Evolutionary conservation across 2,113 vertebrate species (phyloP).

Genomic region (Vireo altiloquus): DNA sequence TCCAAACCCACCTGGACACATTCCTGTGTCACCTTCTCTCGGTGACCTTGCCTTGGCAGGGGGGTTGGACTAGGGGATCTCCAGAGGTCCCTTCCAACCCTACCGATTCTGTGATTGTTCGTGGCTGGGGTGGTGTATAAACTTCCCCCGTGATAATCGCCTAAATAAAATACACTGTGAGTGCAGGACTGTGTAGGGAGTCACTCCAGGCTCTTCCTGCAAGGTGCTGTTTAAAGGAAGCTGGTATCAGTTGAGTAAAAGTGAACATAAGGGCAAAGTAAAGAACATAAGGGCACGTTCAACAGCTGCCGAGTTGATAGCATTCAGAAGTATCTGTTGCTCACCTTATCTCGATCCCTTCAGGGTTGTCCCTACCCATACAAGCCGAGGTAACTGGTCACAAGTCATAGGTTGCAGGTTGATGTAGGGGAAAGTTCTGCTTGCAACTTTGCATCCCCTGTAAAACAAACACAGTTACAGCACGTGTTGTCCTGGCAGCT

Average conservation of each 20-base stretch:
- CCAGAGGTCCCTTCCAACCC: not conserved
- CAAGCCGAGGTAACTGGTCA: not conserved
- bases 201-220: not conserved
- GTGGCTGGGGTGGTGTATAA: no score
- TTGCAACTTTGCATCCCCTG: not conserved
- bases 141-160: accelerated
- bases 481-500: not conserved
- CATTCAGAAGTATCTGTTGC: not conserved
- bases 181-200: not conserved
- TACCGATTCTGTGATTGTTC: not conserved
- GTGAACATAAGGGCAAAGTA: not conserved
- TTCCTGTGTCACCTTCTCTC: not conserved
- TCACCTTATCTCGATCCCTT: not conserved
- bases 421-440: not conserved
- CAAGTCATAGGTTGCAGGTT: not conserved
- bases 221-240: not conserved
- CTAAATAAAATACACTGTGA: not conserved
- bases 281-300: not conserved
- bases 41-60: not conserved
- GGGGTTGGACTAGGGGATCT: not conserved
- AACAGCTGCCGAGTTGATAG: not conserved
- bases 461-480: not conserved
- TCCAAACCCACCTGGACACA: no score
- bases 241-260: not conserved
- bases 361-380: not conserved